These are phyloP conservation scores for Lucilia cuprina DNA, from an alignment of 1,140 invertebrate genomes.

Conservation along the genomic window DNA sequence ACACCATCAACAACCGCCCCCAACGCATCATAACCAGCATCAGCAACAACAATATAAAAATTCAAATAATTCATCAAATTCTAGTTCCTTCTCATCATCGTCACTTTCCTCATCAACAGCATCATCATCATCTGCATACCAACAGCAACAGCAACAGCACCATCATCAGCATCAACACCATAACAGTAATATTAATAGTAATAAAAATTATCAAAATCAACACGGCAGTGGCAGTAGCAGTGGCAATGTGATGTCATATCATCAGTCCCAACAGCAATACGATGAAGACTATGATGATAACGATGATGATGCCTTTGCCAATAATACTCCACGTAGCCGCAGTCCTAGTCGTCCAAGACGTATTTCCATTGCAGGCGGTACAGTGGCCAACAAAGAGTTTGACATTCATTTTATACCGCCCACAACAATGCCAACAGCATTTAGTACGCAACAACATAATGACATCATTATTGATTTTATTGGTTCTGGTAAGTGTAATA, in stretches of 20 bases:
- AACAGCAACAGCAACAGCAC: background rate
- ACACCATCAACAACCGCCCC: constrained; percentile 35
- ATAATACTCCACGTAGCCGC: constrained; percentile 13
- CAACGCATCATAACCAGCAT: constrained; percentile 45
- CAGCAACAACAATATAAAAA: constrained; percentile 44
- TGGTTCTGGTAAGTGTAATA: constrained; percentile 63
- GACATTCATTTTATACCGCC: constrained; percentile 42
- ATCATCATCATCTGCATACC: constrained; percentile 5
- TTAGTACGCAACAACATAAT: constrained; percentile 56
- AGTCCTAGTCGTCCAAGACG: constrained; percentile 29
- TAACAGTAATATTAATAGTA: constrained; percentile 19
- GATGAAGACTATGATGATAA: constrained; percentile 19
- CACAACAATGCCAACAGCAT: constrained; percentile 32
- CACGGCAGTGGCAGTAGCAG: constrained; percentile 18
- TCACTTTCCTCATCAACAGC: background rate
- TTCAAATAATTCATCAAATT: constrained; percentile 34
- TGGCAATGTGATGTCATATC: constrained; percentile 34
- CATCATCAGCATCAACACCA: constrained; percentile 30
- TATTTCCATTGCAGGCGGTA: constrained; percentile 16
- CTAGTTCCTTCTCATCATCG: constrained; percentile 37
- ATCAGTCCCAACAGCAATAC: constrained; percentile 30
- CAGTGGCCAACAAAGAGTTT: constrained; percentile 37
- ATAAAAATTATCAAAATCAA: constrained; percentile 28
- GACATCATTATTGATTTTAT: constrained; percentile 68
- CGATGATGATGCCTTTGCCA: background rate